These are phyloP conservation scores for Takifugu rubripes DNA, from an alignment of 2,797 vertebrate genomes.

Conservation along the genomic window DNA sequence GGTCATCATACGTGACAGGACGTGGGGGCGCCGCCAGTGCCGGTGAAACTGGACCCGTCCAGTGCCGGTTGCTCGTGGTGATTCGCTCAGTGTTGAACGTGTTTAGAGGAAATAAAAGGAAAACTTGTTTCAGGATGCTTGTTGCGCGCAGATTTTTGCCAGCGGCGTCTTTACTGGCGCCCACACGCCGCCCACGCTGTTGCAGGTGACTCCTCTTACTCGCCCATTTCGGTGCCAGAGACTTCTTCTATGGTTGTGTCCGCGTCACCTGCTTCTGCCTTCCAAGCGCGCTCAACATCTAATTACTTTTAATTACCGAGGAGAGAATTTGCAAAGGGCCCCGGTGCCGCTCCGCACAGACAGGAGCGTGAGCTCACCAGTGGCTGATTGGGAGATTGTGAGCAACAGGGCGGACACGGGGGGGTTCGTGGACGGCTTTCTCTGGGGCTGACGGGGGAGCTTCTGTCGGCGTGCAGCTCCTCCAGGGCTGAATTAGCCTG, in stretches of 20 bases:
- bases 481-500: constrained; percentile 68
- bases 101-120: no score
- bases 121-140: no score
- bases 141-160: no score
- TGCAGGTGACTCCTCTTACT: neutral
- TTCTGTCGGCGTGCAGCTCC: constrained; percentile 57
- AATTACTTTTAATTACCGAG: constrained; percentile 71
- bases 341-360: constrained; percentile 46
- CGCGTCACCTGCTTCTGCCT: constrained; percentile 31
- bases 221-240: constrained; percentile 20
- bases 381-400: constrained; percentile 44
- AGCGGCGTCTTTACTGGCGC: no score
- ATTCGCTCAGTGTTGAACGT: no score
- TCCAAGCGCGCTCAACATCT: constrained; percentile 56
- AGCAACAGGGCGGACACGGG: constrained; percentile 55
- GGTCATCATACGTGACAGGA: neutral
- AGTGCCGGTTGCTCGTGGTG: no score
- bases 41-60: neutral
- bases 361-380: constrained; percentile 32
- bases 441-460: constrained; percentile 53
- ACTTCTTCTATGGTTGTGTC: constrained; percentile 53
- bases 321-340: constrained; percentile 30
- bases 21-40: constrained; percentile 15
- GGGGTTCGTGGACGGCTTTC: constrained; percentile 71
- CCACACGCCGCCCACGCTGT: no score